Conservation (phyloP, 2,113 vertebrate genomes). For the Colaptes auratus region DNA sequence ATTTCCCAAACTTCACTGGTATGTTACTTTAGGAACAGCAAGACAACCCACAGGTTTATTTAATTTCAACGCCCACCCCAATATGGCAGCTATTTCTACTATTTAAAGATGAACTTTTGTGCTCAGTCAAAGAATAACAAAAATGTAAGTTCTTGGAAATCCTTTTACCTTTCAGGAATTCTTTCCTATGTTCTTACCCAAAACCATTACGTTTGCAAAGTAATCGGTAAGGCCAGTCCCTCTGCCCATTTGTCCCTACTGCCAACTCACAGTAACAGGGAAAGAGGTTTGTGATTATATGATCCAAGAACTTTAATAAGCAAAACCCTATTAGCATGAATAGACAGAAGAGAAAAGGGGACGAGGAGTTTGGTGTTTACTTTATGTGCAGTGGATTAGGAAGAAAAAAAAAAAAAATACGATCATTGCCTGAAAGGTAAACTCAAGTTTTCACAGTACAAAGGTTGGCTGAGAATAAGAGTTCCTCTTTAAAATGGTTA, state of each 20-base stretch:
- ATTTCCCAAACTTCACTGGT: constrained; percentile 81
- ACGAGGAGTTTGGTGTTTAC: constrained; percentile 39
- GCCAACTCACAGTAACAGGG: constrained; percentile 75
- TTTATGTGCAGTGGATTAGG: constrained; percentile 31
- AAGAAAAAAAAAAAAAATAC: not conserved
- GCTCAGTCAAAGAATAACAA: constrained; percentile 79
- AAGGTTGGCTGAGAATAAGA: constrained; percentile 85
- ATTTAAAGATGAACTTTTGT: constrained; percentile 85
- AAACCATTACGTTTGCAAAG: not conserved
- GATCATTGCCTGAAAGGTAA: constrained; percentile 83
- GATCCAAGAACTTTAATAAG: not conserved
- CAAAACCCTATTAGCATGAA: constrained; percentile 73
- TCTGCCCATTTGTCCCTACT: constrained; percentile 76
- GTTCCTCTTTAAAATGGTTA: constrained; percentile 85
- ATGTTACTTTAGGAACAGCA: constrained; percentile 93
- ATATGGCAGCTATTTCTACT: constrained; percentile 78
- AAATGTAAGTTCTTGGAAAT: constrained; percentile 68
- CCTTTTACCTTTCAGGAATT: constrained; percentile 84
- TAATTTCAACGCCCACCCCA: constrained; percentile 76
- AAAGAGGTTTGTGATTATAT: constrained; percentile 2
- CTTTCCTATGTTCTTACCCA: constrained; percentile 47
- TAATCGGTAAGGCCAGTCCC: constrained; percentile 50
- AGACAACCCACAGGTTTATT: constrained; percentile 87
- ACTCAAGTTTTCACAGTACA: constrained; percentile 62
- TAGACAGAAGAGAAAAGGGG: constrained; percentile 77